Evolutionary conservation across 1,140 invertebrate species (phyloP).

Genomic region (Thaumatotibia leucotreta): DNA sequence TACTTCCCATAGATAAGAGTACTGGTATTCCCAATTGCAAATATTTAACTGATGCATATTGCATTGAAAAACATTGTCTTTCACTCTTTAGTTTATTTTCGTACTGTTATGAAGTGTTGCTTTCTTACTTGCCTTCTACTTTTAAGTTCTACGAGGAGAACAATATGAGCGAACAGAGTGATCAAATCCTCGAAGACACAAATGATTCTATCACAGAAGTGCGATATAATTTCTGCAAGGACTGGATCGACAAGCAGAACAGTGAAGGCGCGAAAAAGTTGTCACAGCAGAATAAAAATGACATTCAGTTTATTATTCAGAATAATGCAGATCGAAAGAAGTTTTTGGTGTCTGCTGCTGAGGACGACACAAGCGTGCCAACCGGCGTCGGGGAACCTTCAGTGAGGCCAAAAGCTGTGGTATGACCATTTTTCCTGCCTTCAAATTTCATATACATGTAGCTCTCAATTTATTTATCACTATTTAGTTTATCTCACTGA

Average conservation of each 20-base stretch:
- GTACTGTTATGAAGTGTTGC: neutral
- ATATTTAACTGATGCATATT: neutral
- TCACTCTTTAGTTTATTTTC: too few relatives aligned
- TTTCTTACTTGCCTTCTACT: too few relatives aligned
- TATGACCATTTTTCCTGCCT: conserved; percentile 27
- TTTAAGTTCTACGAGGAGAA: neutral
- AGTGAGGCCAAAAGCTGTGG: conserved; percentile 47
- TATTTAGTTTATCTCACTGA: too few relatives aligned
- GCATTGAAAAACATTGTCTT: neutral
- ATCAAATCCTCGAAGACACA: neutral
- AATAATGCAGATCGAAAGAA: conserved; percentile 54
- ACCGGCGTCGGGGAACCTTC: conserved; percentile 42
- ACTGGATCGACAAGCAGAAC: conserved; percentile 57
- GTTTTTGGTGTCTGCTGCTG: conserved; percentile 46
- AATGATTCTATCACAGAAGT: neutral
- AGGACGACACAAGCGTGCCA: conserved; percentile 52
- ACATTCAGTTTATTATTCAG: conserved; percentile 60
- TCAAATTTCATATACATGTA: neutral
- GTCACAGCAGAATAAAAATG: conserved; percentile 49
- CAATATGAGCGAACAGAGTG: conserved; percentile 14
- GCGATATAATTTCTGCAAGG: conserved; percentile 28
- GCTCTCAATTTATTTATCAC: too few relatives aligned
- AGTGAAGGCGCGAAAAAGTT: conserved; percentile 39
- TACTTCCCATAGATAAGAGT: too few relatives aligned
- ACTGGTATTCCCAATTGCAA: neutral